A percentile compares a stretch with the other conserved stretches of the same genome.
phyloP scores from a whole-genome alignment of 2,113 vertebrate genomes.

The Carassius carassius region DNA sequence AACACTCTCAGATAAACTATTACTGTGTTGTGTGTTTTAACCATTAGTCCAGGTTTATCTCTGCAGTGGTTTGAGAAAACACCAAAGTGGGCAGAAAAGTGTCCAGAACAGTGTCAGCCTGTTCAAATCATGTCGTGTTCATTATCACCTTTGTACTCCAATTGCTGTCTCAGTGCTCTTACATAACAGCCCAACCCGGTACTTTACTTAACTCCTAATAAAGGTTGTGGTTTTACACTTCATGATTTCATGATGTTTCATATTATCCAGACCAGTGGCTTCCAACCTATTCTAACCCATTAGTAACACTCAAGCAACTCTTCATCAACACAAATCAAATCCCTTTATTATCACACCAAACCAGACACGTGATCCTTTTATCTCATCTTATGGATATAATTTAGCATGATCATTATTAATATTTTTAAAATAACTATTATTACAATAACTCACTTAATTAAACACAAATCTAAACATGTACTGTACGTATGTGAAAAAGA shows the following conservation, averaged over 20 bases:
- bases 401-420: background rate
- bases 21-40: background rate
- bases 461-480: background rate
- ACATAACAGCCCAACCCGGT: background rate
- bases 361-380: background rate
- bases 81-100: background rate
- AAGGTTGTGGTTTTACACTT: background rate
- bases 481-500: background rate
- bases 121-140: slow-evolving; percentile 8
- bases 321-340: background rate
- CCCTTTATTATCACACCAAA: background rate
- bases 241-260: slow-evolving; percentile 1
- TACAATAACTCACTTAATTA: background rate
- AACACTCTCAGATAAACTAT: slow-evolving; percentile 30
- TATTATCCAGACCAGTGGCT: background rate
- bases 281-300: background rate
- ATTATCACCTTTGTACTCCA: background rate
- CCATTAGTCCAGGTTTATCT: background rate
- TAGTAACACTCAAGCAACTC: background rate
- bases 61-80: background rate
- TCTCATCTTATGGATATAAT: background rate
- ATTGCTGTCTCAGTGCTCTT: background rate
- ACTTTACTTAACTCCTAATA: background rate
- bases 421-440: background rate
- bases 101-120: background rate